Evolutionary conservation across 23 tunicate species (phyloP).

Genomic region (Ascidia mentula): DNA sequence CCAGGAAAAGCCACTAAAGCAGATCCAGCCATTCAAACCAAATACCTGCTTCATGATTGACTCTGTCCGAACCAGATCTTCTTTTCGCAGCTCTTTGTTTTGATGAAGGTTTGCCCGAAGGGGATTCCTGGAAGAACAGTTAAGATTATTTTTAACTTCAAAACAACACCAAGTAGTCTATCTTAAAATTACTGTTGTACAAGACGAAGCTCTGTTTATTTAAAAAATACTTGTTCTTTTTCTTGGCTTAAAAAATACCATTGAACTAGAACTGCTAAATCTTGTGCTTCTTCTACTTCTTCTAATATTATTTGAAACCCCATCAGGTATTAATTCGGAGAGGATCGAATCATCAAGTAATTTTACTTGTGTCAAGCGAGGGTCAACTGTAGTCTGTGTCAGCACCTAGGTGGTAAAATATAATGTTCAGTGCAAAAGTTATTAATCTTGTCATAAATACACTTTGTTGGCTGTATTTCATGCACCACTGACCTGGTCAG

Average conservation of each 20-base stretch:
- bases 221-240: too few species aligned
- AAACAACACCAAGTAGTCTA: too few species aligned
- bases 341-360: conserved; percentile 16
- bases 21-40: too few species aligned
- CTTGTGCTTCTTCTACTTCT: conserved; percentile 16
- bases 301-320: neutral
- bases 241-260: too few species aligned
- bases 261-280: neutral
- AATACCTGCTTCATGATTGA: too few species aligned
- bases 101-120: too few species aligned
- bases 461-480: neutral
- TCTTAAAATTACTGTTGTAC: too few species aligned
- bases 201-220: too few species aligned
- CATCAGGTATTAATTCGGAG: conserved; percentile 5
- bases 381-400: conserved; percentile 35
- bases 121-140: neutral
- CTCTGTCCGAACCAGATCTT: neutral
- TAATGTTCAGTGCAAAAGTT: neutral
- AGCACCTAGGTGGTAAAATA: conserved; percentile 9
- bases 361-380: conserved; percentile 12
- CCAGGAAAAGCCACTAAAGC: too few species aligned
- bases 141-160: too few species aligned
- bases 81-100: neutral
- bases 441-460: too few species aligned
- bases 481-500: conserved; percentile 16